Evolutionary conservation across 2,797 vertebrate genomes (phyloP), one percentile per base, ranked within the genome.

Genomic region (Platalea minor): DNA sequence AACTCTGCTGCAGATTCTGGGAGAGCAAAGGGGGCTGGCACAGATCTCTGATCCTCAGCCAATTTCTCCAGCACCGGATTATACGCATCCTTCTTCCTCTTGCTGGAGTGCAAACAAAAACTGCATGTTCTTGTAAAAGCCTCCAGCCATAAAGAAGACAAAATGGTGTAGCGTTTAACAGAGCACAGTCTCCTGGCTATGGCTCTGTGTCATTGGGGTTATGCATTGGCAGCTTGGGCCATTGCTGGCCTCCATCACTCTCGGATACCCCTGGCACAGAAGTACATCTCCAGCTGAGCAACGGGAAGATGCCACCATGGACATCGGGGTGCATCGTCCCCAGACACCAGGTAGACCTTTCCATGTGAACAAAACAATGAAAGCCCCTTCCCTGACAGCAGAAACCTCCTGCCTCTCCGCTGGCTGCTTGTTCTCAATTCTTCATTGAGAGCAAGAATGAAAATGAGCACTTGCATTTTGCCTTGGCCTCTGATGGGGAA

Each of bases 11-110:
- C 87, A 89, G 91, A 91, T 89, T 96, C 91, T 94, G 92, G 86
- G 88, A 95, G 95, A 97, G 91, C 93, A 93, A 95, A 95, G 85
- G 86, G 94, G 86, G 88, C 93, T 97, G 96, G 96, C 96, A 96
- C 84, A 67, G 54, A 86, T 85, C 93, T 79, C 91, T 97, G 96
- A 93, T 69, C 70, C 80, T 63, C 86, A 93, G 95, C 96, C 95
- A 97, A 96, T 61, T 95, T 93, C 75, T 94, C 88, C 88, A 95
- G 85, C 70, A 76, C 94, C 51, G 33, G 93, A 91, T 96, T 88
- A 88, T 75, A 91, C 86, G 91, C 96, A 96, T 95, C 93, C 88
- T 93, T 94, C 95, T 85, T 96, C 91, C 94, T 93, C 80, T 85
- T 86, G 85, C 91, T 96, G 94, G 94, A 96, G 94, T 5, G 26